Evolutionary conservation across 2,113 vertebrate species (phyloP), one percentile per base, ranked within the genome.

Genomic region (Nymphicus hollandicus): DNA sequence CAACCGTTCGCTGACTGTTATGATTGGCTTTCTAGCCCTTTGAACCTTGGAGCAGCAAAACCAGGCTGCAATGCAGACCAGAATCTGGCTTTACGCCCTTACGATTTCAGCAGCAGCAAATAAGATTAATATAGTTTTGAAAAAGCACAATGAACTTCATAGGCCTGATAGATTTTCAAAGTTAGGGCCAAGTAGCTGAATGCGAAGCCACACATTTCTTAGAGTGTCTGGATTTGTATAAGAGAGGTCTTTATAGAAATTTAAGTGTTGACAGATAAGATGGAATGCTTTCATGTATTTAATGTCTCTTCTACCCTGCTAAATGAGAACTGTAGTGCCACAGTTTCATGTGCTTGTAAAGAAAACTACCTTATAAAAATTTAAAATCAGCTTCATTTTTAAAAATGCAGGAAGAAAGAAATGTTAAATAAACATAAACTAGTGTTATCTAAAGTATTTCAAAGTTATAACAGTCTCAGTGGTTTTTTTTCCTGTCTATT

Each of bases 341-440:
- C 31, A 85, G 74, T 56, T 90, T 88, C 93, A 60, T 23, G 3
- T 63, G 43, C 66, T 95, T 93, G 47, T 69, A 96, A 95, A 96
- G 90, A 94, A 96, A 96, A 68, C 82, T 87, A 81, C 24, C 22
- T 91, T 91, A 95, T 96, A 97, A 95, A 92, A 90, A 91, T 94
- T 96, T 96, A 68, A 95, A 95, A 88, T 86, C 87, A 66, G 43
- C 7, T 94, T 95, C 83, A 55, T 88, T 97, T 97, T 96, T 71
- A 80, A 96, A 97, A 95, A 94, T 74, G 43, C 7, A 70, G 85
- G 74, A 91, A 95, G 68, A 91, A 86, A 96, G 82, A 91, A 93
- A 76, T 0, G 17, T 93, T 96, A 96, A 96, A 88, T 96, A 98
- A 97, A 93, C 47, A 96, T 82, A 88, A 79, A 72, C 56, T n/a